Evolutionary conservation across 2,888 invertebrate species (phyloP).

Genomic region (Ennomos erosarius): DNA sequence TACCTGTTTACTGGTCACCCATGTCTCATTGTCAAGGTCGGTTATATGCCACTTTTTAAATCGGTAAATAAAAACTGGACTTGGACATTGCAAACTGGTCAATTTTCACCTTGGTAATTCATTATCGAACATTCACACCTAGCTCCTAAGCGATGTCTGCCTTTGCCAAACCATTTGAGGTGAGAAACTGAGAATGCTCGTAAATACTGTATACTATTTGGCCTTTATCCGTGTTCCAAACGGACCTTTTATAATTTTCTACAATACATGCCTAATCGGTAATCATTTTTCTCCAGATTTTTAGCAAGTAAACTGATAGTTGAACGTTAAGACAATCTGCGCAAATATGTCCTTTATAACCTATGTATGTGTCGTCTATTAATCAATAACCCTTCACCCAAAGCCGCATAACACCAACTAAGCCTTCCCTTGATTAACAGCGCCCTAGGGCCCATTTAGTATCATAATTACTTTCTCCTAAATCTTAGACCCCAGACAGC

Average conservation of each 20-base stretch:
- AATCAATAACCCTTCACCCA: too few species aligned
- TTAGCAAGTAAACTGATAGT: too few species aligned
- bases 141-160: constrained; percentile 1
- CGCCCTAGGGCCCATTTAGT: constrained; percentile 5
- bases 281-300: too few species aligned
- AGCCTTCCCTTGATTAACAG: background rate
- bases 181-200: background rate
- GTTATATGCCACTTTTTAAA: constrained; percentile 7
- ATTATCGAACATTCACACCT: constrained; percentile 25
- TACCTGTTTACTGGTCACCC: too few species aligned
- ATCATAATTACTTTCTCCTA: background rate
- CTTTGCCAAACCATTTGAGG: constrained; percentile 5
- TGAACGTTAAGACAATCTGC: too few species aligned
- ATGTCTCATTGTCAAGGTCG: constrained; percentile 22
- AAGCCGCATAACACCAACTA: too few species aligned
- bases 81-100: constrained; percentile 8
- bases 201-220: background rate
- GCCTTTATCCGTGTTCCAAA: constrained; percentile 1
- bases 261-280: too few species aligned
- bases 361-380: too few species aligned
- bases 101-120: constrained; percentile 23
- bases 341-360: too few species aligned
- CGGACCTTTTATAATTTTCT: background rate
- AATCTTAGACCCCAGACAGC: background rate
- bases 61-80: constrained; percentile 15